These are phyloP conservation scores for Orchesella flavescens DNA, from an alignment of 2,888 invertebrate species.

Conservation along the genomic window DNA sequence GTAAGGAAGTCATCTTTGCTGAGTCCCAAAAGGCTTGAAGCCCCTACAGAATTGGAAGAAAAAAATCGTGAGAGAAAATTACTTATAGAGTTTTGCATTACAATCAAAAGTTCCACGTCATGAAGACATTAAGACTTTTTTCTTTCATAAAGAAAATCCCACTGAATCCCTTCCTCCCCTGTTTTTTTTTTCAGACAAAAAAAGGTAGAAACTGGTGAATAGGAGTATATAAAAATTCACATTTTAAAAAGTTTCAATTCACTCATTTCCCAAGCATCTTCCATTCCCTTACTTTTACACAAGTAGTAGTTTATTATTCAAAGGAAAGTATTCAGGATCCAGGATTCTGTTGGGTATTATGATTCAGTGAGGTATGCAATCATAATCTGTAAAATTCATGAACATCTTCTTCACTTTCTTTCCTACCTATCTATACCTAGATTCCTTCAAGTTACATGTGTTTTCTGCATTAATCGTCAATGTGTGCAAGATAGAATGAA, in stretches of 20 bases:
- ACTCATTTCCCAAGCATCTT: background rate
- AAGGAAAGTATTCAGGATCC: too few species aligned
- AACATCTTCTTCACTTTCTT: too few species aligned
- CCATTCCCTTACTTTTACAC: background rate
- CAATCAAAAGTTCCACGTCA: background rate
- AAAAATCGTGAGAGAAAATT: conserved; percentile 27
- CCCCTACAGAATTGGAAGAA: conserved; percentile 58
- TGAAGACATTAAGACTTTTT: background rate
- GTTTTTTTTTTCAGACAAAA: background rate
- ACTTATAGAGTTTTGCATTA: conserved; percentile 18
- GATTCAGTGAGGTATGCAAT: too few species aligned
- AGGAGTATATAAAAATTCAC: background rate
- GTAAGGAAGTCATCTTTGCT: conserved; percentile 72
- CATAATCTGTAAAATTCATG: too few species aligned
- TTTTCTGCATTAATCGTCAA: too few species aligned
- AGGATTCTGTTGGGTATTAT: too few species aligned
- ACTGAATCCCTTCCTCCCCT: background rate
- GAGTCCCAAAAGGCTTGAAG: conserved; percentile 71
- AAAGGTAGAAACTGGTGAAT: too few species aligned
- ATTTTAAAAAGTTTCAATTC: background rate
- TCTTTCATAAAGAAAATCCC: background rate
- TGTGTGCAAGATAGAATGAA: too few species aligned
- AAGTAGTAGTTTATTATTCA: background rate
- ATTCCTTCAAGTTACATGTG: too few species aligned
- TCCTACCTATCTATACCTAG: too few species aligned